Evolutionary conservation across 1,140 invertebrate genomes (phyloP), one percentile per base, ranked within the genome.

Genomic region (Trichonephila clavipes): DNA sequence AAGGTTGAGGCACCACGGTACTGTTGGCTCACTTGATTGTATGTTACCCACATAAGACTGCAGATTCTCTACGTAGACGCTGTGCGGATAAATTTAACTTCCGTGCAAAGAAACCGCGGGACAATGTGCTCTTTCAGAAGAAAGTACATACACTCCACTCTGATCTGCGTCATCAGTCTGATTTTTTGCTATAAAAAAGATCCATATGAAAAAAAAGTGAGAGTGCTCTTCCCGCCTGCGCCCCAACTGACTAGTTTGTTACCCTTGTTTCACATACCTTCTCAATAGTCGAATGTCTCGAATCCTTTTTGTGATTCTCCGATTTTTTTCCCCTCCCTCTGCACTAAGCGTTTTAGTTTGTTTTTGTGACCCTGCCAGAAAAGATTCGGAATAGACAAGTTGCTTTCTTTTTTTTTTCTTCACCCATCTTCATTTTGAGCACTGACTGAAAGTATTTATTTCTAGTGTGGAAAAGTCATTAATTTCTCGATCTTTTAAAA

Each of bases 1-100:
- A 92, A 91, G 89, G 89, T 66, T 83, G 58, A 61, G 51, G 51
- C 51, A 58, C 59, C 28, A 24, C 83, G 69, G 72, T 81, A 51
- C 66, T 51, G 88, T 77, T 90, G 88, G 69, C 88, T 90, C 77
- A 28, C 81, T 91, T 66, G 61, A 91, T 91, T 83, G 77, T 92
- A 40, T 92, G 83, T 81, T 62, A 87, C 91, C 92, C 83, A 66
- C 83, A 66, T 92, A 87, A 92, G 62, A 66, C 58, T 91, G 61
- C 77, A 40, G 58, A 82, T 61, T 83, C 40, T 91, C 89, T 93
- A 64, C 69, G 92, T 93, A 93, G 92, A 93, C 82, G 66, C 82
- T 92, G 34, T 21, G 92, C 59, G 92, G 92, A 93, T 93, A 93
- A 93, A 93, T 93, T 93, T 93, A 93, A 93, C 92, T 92, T 87